These are phyloP conservation scores for Grammomys surdaster DNA, from an alignment of 2,113 vertebrate genomes.

Conservation along the genomic window DNA sequence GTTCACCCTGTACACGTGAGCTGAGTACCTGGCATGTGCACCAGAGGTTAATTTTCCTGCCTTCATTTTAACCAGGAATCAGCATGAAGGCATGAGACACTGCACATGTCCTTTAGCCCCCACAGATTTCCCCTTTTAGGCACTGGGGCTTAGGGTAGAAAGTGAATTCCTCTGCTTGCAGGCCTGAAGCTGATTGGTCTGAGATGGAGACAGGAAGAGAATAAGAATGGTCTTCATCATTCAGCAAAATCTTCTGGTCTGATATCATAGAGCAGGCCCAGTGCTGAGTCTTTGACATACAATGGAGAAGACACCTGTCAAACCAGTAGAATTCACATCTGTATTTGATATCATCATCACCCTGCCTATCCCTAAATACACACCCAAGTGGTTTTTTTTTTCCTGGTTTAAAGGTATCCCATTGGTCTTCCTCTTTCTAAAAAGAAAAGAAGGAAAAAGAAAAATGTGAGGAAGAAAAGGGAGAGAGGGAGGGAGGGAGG, in stretches of 20 bases:
- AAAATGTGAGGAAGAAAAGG: neutral
- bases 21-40: neutral
- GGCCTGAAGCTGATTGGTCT: neutral
- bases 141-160: neutral
- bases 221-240: neutral
- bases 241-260: neutral
- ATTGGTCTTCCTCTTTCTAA: constrained; percentile 56
- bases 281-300: neutral
- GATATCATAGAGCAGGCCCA: neutral
- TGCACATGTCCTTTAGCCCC: neutral
- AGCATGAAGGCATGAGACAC: neutral
- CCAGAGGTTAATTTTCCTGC: neutral
- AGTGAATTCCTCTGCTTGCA: neutral
- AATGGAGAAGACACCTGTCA: neutral
- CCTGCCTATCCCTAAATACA: constrained; percentile 20
- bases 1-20: neutral
- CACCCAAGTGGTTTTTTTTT: constrained; percentile 5
- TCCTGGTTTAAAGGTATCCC: constrained; percentile 26
- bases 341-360: constrained; percentile 10
- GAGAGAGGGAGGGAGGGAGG: neutral
- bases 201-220: neutral
- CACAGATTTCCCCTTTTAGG: neutral
- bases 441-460: neutral
- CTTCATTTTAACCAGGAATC: neutral
- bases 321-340: neutral